Evolutionary conservation across 2,113 vertebrate genomes (phyloP).

Genomic region (Cepphus grylle): DNA sequence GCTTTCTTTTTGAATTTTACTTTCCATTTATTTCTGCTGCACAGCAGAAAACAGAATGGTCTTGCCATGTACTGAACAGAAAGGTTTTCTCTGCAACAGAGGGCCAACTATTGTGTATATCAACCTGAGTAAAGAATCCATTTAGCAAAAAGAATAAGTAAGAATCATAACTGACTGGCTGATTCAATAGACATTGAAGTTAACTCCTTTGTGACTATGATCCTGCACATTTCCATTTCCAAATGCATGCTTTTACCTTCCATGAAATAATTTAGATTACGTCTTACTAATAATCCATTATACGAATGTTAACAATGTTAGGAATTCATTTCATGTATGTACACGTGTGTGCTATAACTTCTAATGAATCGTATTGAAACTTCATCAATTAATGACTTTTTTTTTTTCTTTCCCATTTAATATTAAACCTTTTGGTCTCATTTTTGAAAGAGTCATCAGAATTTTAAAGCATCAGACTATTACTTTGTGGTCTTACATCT

Average conservation of each 20-base stretch:
- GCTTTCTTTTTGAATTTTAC: not conserved
- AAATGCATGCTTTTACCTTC: not conserved
- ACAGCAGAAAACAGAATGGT: not conserved
- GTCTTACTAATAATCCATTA: not conserved
- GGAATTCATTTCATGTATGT: not conserved
- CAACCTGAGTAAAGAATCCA: not conserved
- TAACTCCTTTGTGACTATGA: not conserved
- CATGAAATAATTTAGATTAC: not conserved
- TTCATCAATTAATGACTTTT: not conserved
- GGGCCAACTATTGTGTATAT: not conserved
- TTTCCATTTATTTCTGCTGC: not conserved
- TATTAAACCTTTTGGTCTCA: not conserved
- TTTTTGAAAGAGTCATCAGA: not conserved
- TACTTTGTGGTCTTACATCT: not conserved
- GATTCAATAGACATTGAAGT: constrained; percentile 8
- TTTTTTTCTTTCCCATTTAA: not conserved
- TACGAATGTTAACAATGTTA: not conserved
- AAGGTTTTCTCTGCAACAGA: not conserved
- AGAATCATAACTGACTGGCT: constrained; percentile 7
- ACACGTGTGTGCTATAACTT: not conserved
- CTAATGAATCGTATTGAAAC: not conserved
- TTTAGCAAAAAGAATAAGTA: constrained; percentile 48
- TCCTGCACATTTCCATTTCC: not conserved
- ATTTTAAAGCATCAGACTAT: not conserved
- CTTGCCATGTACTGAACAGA: not conserved